Conservation (phyloP, 2,113 vertebrate genomes). For the Gulo gulo region DNA sequence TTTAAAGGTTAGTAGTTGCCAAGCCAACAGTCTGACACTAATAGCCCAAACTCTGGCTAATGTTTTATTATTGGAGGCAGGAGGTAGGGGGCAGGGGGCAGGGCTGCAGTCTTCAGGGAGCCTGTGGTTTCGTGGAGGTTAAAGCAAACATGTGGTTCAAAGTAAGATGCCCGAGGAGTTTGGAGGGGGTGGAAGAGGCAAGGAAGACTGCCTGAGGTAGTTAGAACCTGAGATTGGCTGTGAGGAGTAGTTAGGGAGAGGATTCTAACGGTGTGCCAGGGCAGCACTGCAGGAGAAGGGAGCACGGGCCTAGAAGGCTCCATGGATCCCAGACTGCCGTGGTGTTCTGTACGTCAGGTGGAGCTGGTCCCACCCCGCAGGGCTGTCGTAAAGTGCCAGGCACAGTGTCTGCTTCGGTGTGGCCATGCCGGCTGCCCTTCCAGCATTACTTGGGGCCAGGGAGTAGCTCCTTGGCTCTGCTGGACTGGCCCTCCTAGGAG, state of each 20-base stretch:
- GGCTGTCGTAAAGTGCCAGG: too few relatives aligned
- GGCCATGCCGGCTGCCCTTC: accelerated
- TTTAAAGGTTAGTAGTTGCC: neutral
- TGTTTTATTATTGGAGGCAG: neutral
- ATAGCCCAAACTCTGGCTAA: neutral
- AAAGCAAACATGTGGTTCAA: neutral
- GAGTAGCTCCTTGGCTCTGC: neutral
- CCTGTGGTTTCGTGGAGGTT: neutral
- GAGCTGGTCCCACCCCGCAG: accelerated
- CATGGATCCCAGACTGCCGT: neutral
- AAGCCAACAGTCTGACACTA: neutral
- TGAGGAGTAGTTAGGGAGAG: neutral
- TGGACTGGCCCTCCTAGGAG: neutral
- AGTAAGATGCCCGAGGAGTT: neutral
- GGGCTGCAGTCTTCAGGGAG: neutral
- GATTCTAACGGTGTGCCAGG: neutral
- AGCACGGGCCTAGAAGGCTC: neutral
- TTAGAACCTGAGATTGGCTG: neutral
- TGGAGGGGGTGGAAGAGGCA: neutral
- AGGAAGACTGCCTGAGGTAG: neutral
- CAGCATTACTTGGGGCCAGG: neutral
- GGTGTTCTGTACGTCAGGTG: neutral
- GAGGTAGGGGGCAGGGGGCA: too few relatives aligned
- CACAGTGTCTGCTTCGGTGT: neutral
- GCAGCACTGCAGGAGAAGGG: accelerated